Evolutionary conservation across 2,113 vertebrate species (phyloP), one percentile per base, ranked within the genome.

Genomic region (Oriolus oriolus): DNA sequence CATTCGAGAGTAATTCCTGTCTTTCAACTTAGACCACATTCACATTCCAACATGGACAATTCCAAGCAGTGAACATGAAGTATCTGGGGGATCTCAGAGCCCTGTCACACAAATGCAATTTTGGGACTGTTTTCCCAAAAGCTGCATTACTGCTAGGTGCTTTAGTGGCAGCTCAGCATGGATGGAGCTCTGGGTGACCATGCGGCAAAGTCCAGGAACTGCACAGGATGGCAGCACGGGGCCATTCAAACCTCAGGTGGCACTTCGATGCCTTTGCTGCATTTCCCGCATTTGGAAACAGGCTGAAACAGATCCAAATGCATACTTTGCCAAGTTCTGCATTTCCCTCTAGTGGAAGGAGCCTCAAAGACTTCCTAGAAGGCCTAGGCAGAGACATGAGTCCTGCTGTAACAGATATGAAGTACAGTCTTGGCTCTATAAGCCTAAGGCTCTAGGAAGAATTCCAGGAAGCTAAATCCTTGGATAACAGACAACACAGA

Each of bases 371-470:
- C 27, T 75, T 93, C 47, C 61, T 22, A 82, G 35, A 71, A 71
- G 63, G 15, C 14, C 22, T 4, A 56, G 14, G 16, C 11, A 77
- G 30, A 78, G 37, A 53, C 26, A 10, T 0, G 0, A 68, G 22
- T 30, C 35, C 35, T n/a, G 3, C 24, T 41, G 21, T 45, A 56
- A 57, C 1, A 0, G 39, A 63, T 69, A 50, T 12, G 50, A 93
- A 65, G 41, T 39, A 37, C 11, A n/a, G 13, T 28, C 47, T 61
- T 45, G 28, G 16, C 45, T 63, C 39, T 50, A 63, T 14, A 60
- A 76, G 66, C 27, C 7, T 18, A 59, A 68, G 12, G 52, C 37
- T 82, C 31, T 35, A 53, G 23, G 27, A 93, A 79, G 39, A 84
- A 78, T 63, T 90, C 6, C 21, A 93, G 52, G 39, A 82, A 91